Evolutionary conservation across 2,113 vertebrate genomes (phyloP).

Genomic region (Nerophis lumbriciformis): DNA sequence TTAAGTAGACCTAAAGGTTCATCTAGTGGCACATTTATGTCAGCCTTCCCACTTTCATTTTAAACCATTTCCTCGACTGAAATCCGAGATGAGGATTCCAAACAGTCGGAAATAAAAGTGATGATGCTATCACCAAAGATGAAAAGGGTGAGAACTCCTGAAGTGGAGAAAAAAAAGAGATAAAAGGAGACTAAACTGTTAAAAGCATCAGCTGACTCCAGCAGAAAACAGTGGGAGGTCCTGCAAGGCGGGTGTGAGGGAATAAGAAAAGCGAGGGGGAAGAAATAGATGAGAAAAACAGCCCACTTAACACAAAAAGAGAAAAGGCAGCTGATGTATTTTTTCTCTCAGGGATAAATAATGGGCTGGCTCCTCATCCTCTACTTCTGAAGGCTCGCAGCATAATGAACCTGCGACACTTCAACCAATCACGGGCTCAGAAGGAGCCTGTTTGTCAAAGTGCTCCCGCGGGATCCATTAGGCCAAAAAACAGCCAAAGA

Average conservation of each 20-base stretch:
- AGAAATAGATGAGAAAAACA: constrained; percentile 31
- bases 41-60: constrained; percentile 31
- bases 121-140: constrained; percentile 26
- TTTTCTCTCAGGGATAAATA: constrained; percentile 14
- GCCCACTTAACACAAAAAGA: constrained; percentile 4
- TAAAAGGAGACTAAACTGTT: constrained; percentile 12
- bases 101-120: constrained; percentile 17
- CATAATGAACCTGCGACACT: constrained; percentile 50
- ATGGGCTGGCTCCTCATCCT: constrained; percentile 43
- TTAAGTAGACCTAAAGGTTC: too few species aligned
- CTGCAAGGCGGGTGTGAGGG: neutral
- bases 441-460: constrained; percentile 50
- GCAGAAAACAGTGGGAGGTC: constrained; percentile 7
- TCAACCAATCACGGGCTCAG: constrained; percentile 48
- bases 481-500: neutral
- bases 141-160: constrained; percentile 14
- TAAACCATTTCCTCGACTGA: constrained; percentile 45
- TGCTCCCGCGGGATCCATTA: constrained; percentile 14
- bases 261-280: constrained; percentile 4
- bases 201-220: constrained; percentile 27
- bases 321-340: constrained; percentile 12
- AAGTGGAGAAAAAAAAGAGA: constrained; percentile 17
- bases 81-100: constrained; percentile 21
- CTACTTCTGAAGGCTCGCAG: constrained; percentile 49
- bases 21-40: neutral